Conservation (phyloP, 2,797 vertebrate species). For the Propithecus perrieri region DNA sequence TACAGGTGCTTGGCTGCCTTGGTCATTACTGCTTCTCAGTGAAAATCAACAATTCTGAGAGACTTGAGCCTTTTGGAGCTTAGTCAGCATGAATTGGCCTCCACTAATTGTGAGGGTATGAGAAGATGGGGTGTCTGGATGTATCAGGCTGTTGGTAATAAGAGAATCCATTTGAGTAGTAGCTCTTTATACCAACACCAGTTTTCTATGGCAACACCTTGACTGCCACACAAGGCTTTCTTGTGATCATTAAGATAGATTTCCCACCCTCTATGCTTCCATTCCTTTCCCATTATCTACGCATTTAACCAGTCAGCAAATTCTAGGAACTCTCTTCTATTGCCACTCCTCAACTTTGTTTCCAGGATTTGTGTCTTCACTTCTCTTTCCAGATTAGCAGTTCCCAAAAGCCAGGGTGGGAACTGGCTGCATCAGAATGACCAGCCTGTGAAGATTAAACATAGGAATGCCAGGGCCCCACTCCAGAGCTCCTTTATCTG, state of each 20-base stretch:
- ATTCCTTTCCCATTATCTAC: neutral
- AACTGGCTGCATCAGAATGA: neutral
- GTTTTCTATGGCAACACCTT: neutral
- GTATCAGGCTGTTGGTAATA: neutral
- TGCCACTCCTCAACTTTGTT: neutral
- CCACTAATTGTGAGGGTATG: neutral
- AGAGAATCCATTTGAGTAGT: neutral
- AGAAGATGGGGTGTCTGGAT: neutral
- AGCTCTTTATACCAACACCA: neutral
- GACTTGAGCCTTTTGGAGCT: neutral
- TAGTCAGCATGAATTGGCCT: neutral
- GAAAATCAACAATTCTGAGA: neutral
- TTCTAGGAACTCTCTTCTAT: neutral
- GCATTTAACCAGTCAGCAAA: neutral
- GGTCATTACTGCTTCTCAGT: neutral
- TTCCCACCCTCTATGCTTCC: neutral
- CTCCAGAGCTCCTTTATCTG: neutral
- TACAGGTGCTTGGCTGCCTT: neutral
- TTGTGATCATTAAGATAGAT: neutral
- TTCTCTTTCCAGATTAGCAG: neutral
- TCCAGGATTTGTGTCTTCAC: neutral
- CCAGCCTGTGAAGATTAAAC: neutral
- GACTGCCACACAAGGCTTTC: neutral
- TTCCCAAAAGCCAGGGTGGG: neutral
- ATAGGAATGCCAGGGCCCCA: neutral